Base-by-base conservation (phyloP, 2,113 vertebrate species). In the Ictalurus furcatus region DNA sequence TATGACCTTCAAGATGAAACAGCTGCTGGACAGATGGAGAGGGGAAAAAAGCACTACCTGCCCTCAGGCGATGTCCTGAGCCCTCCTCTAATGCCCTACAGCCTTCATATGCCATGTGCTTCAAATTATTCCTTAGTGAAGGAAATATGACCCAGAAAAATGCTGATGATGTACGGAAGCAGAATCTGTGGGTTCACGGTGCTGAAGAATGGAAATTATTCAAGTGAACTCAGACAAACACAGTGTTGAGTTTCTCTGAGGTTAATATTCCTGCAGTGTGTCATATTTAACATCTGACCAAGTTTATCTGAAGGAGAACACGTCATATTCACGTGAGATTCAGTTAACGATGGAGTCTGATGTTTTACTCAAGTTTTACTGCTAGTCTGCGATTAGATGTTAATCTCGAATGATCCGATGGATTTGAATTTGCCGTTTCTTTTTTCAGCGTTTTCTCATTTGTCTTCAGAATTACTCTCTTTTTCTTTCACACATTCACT, bases 21-120 rank as follows among this genome's bases (percentile, higher is more conserved):
- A 82, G 80, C 54, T 56, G 78, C 52, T 82, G 19, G 80, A 82
- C 80, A 82, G 80, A 82, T 82, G 80, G 80, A 82, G 80, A 82
- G 78, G 2, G 28, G 14, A 19, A 58, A 82, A 23, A 6, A 25
- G 4, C 17, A 21, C 80, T 82, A 21, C 7, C 37, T 82, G 19
- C 80, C 80, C 80, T 34, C 80, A 1, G 56, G 80, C 54, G 11
- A 34, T 82, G 80, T 80, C 56, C 80, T 82, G 9, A 82, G 59
- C 54, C 30, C 9, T 82, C 30, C 30, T 37, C 30, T 34, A 9
- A 59, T 82, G 54, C 80, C 80, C 80, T 59, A 4, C 54, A 82
- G 80, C 30, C 80, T 82, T 82, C 56, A 59, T 59, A 37, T 58
- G 80, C 80, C 23, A 6, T 37, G 30, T 59, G 80, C 30, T 37